Percentiles rank a stretch among this genome's conserved stretches.
Conservation (phyloP, 1,140 invertebrate species). For the Penaeus vannamei region DNA sequence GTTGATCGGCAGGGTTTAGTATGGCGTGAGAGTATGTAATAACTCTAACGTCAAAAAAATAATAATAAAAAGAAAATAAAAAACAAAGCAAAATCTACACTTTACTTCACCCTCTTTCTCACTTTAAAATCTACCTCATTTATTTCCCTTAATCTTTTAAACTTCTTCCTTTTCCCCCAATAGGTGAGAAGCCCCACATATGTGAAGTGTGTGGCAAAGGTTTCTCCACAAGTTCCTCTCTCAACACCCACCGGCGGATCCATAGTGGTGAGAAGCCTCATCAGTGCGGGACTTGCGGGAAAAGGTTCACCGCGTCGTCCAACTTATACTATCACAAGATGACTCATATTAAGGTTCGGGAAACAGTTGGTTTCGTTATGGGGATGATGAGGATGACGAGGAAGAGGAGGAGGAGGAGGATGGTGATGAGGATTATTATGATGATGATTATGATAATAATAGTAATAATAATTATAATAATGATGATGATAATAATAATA, state of each 20-base stretch:
- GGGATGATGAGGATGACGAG: not conserved
- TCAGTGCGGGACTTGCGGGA: conserved; percentile 50
- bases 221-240: conserved; percentile 52
- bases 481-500: too few relatives aligned
- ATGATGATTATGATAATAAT: too few relatives aligned
- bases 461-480: too few relatives aligned
- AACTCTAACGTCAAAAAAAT: too few relatives aligned
- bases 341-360: conserved; percentile 52
- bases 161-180: not conserved
- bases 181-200: not conserved
- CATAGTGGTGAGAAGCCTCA: conserved; percentile 59
- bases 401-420: not conserved
- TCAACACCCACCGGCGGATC: conserved; percentile 57
- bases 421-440: too few relatives aligned
- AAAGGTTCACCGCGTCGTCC: conserved; percentile 57
- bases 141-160: not conserved
- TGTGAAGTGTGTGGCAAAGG: conserved; percentile 59
- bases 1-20: too few relatives aligned
- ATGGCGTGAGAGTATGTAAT: too few relatives aligned
- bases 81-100: too few relatives aligned
- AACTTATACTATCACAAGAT: conserved; percentile 61
- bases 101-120: too few relatives aligned
- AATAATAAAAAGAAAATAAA: too few relatives aligned
- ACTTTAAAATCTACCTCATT: too few relatives aligned
- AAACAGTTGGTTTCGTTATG: conserved; percentile 70